These are phyloP conservation scores for Tryphoninae sp. DNA, from an alignment of 2,888 invertebrate species.

Conservation along the genomic window DNA sequence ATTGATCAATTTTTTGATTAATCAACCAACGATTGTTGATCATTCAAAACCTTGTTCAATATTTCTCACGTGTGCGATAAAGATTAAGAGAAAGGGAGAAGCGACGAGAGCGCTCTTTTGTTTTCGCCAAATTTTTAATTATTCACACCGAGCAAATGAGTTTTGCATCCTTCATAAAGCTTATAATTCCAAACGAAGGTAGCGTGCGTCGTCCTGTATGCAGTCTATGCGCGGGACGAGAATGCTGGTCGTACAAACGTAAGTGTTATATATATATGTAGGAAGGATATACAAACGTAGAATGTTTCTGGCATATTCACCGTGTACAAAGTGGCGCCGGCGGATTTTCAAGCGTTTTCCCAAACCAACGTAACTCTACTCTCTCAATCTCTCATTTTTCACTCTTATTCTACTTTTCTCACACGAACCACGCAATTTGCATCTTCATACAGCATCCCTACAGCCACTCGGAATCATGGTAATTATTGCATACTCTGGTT, in stretches of 20 bases:
- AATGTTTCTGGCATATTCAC: not conserved
- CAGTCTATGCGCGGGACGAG: too few species aligned
- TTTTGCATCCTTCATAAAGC: constrained; percentile 72
- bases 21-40: too few species aligned
- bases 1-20: too few species aligned
- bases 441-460: not conserved
- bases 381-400: constrained; percentile 3
- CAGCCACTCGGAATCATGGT: constrained; percentile 1
- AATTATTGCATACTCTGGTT: constrained; percentile 25
- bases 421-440: not conserved
- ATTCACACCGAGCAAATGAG: constrained; percentile 70
- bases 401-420: not conserved
- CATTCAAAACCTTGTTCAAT: too few species aligned
- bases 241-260: not conserved
- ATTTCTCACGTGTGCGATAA: not conserved
- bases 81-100: not conserved
- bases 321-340: not conserved
- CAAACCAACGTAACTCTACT: not conserved
- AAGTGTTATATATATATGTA: not conserved
- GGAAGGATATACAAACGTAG: not conserved
- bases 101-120: constrained; percentile 10
- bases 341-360: constrained; percentile 22
- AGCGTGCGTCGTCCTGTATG: constrained; percentile 49
- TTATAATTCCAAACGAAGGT: constrained; percentile 69
- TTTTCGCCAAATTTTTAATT: constrained; percentile 70